A percentile compares a stretch with the other conserved stretches of the same genome.
Evolutionary conservation across 2,888 invertebrate genomes (phyloP).

Genomic region (Melinopterus prodromus): DNA sequence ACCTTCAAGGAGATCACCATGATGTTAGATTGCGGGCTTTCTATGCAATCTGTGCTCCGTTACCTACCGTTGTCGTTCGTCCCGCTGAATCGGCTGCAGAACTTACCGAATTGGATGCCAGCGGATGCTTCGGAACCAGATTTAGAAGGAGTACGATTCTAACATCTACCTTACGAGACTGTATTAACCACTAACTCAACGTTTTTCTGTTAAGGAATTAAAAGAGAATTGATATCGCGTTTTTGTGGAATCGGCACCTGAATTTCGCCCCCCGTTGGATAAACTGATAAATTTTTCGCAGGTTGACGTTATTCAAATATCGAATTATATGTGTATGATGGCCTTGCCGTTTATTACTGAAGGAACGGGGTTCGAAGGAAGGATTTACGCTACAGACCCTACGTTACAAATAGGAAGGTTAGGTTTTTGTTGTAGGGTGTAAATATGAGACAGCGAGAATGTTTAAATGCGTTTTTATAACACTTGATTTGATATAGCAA

Average conservation of each 20-base stretch:
- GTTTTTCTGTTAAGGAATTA: conserved; percentile 70
- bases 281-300: conserved; percentile 91
- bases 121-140: conserved; percentile 79
- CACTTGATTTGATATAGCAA: background rate
- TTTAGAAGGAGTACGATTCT: conserved; percentile 76
- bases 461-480: conserved; percentile 15
- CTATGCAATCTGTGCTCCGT: conserved; percentile 87
- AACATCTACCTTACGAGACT: conserved; percentile 24
- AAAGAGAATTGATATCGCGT: conserved; percentile 90
- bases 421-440: conserved; percentile 23
- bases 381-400: conserved; percentile 96
- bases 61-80: conserved; percentile 92
- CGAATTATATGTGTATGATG: conserved; percentile 95
- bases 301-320: conserved; percentile 95
- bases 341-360: conserved; percentile 97
- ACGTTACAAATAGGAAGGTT: conserved; percentile 90
- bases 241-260: conserved; percentile 93
- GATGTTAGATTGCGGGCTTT: conserved; percentile 94
- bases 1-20: conserved; percentile 92
- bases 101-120: conserved; percentile 81
- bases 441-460: background rate
- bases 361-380: conserved; percentile 91
- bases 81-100: conserved; percentile 80
- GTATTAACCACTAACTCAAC: conserved; percentile 12
- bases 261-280: conserved; percentile 89